Conservation (phyloP, 2,888 invertebrate genomes). For the Dynastes grantii region DNA sequence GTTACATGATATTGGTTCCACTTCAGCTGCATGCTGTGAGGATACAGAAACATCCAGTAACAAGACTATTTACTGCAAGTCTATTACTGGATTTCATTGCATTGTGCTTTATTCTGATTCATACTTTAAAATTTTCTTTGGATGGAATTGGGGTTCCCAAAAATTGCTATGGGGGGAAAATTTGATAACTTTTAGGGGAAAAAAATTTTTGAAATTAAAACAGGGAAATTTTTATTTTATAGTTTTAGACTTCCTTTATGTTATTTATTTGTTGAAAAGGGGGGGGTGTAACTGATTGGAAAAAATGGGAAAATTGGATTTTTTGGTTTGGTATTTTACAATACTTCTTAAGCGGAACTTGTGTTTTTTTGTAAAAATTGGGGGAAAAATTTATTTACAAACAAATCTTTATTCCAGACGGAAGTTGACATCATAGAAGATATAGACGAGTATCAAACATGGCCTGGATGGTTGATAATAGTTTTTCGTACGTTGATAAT, state of each 20-base stretch:
- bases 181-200: too few species aligned
- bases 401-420: constrained; percentile 75
- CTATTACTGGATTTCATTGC: constrained; percentile 89
- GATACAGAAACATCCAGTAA: constrained; percentile 92
- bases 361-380: not conserved
- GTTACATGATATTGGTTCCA: constrained; percentile 87
- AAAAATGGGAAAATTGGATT: too few species aligned
- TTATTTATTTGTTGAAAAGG: too few species aligned
- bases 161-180: constrained; percentile 91
- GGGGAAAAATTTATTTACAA: too few species aligned
- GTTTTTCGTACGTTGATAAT: constrained; percentile 89
- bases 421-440: constrained; percentile 97
- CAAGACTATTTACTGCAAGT: constrained; percentile 91
- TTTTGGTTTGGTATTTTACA: too few species aligned
- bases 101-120: constrained; percentile 88
- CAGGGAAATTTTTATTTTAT: too few species aligned
- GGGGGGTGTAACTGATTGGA: too few species aligned
- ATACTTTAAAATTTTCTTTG: constrained; percentile 90
- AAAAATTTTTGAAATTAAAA: too few species aligned
- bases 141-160: constrained; percentile 92
- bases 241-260: too few species aligned
- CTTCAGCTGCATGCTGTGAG: constrained; percentile 93
- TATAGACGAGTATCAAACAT: constrained; percentile 97
- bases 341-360: too few species aligned
- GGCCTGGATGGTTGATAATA: constrained; percentile 97